Evolutionary conservation across 1,140 invertebrate genomes (phyloP).

Genomic region (Drosophila quadrilineata): DNA sequence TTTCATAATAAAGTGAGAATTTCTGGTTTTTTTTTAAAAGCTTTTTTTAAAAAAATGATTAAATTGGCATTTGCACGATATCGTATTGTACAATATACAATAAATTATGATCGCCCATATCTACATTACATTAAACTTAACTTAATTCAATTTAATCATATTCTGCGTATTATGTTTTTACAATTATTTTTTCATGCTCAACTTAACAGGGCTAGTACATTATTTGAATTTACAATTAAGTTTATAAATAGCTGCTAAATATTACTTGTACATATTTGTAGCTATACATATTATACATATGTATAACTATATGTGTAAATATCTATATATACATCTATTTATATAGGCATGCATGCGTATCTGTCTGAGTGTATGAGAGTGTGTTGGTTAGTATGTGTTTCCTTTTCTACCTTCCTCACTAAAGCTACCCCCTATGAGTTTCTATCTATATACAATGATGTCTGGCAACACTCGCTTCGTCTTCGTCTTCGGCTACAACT

Average conservation of each 20-base stretch:
- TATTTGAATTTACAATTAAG: slow-evolving; percentile 50
- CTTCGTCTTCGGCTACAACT: no score
- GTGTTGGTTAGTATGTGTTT: slow-evolving; percentile 27
- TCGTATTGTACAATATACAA: slow-evolving; percentile 47
- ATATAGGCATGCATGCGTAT: slow-evolving; percentile 7
- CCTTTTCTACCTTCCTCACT: no score
- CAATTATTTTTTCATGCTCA: slow-evolving; percentile 15
- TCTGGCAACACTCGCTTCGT: slow-evolving; percentile 6
- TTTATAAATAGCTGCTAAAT: slow-evolving; percentile 63
- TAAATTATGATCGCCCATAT: no score
- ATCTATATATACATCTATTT: slow-evolving; percentile 5
- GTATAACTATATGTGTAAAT: not conserved
- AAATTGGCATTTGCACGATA: slow-evolving; percentile 23
- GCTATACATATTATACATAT: slow-evolving; percentile 36
- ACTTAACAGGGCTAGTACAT: slow-evolving; percentile 28
- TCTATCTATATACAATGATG: slow-evolving; percentile 49
- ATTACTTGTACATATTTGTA: slow-evolving; percentile 57
- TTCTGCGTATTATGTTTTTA: slow-evolving; percentile 65
- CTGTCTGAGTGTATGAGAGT: slow-evolving; percentile 27
- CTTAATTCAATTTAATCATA: no score
- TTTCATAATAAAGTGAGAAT: slow-evolving; percentile 64
- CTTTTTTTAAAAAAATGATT: slow-evolving; percentile 57
- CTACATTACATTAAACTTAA: slow-evolving; percentile 22
- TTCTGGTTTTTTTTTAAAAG: slow-evolving; percentile 64
- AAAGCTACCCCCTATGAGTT: slow-evolving; percentile 39